Evolutionary conservation across 1,140 invertebrate genomes (phyloP), one percentile per base, ranked within the genome.

Genomic region (Drosophila pruinosa): DNA sequence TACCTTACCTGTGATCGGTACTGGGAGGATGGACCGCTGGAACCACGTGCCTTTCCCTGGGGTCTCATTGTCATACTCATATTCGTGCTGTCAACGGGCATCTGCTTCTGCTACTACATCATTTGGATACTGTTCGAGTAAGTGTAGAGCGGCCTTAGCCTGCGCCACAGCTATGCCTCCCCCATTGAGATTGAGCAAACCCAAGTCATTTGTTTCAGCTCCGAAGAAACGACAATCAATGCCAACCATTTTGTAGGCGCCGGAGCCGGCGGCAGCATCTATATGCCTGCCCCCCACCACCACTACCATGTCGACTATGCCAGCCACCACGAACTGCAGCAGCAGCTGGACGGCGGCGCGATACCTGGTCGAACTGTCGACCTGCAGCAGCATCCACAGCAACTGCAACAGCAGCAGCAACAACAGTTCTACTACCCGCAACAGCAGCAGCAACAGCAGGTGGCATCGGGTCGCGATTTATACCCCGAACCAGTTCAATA

Each of bases 1-100:
- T 98, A 97, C 91, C 92, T 98, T 71, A 97, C 96, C 59, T 98
- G 97, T 91, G 96, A 97, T 89, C 94, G 95, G 45, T 98, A 97
- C 91, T 97, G 96, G 96, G 96, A 97, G 90, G 96, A 97, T 89
- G 94, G 95, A 3, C 94, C 94, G 67, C 93, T 94, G 52, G 94
- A 95, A 75, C 93, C 95, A 15, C 93, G 95, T 65, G 94, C 94
- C 63, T 97, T 96, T 90, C 96, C 96, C 7, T 96, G 96, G 95
- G 95, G 95, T 54, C 91, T 95, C 34, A 93, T 96, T 38, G 93
- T 95, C 48, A 94, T 95, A 54, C 93, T 97, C 21, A 94, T 96
- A 52, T 94, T 96, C 68, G 93, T 97, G 14, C 92, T 97, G 4
- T 95, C 95, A 8, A 93, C 96, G 0, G 96, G 96, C 24, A 94